Evolutionary conservation across 2,888 invertebrate species (phyloP).

Genomic region (Hypercompe scribonia): DNA sequence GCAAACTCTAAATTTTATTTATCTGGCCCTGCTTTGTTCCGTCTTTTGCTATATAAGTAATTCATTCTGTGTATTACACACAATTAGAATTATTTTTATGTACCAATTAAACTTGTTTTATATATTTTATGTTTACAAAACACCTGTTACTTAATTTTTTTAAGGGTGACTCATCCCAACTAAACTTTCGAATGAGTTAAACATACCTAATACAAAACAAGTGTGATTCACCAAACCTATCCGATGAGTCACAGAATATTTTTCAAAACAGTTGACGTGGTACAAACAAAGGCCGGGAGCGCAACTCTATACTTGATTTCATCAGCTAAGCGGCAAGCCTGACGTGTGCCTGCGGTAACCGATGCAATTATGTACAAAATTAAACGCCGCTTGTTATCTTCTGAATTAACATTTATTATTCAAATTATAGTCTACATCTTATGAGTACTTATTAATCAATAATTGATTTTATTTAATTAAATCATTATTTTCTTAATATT

Average conservation of each 20-base stretch:
- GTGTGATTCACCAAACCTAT: slow-evolving; percentile 3
- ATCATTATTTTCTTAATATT: background rate
- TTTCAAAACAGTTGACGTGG: slow-evolving; percentile 10
- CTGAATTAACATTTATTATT: background rate
- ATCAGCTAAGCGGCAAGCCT: background rate
- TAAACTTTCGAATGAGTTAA: background rate
- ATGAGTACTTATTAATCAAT: background rate
- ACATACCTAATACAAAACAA: slow-evolving; percentile 11
- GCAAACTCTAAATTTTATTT: background rate
- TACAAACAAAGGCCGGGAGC: background rate
- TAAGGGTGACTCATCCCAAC: background rate
- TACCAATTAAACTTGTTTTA: background rate
- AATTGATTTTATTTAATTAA: too few relatives aligned
- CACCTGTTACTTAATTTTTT: background rate
- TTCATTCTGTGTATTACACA: background rate
- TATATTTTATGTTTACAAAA: background rate
- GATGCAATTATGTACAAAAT: background rate
- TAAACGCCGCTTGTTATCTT: background rate
- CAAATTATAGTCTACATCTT: background rate
- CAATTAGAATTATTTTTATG: background rate
- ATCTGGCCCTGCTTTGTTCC: background rate
- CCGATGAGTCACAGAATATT: background rate
- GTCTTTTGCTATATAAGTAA: background rate
- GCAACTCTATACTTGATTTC: slow-evolving; percentile 1
- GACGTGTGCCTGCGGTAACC: background rate